Evolutionary conservation across 2,888 invertebrate species (phyloP), one percentile per base, ranked within the genome.

Genomic region (Uloborus plumipes): DNA sequence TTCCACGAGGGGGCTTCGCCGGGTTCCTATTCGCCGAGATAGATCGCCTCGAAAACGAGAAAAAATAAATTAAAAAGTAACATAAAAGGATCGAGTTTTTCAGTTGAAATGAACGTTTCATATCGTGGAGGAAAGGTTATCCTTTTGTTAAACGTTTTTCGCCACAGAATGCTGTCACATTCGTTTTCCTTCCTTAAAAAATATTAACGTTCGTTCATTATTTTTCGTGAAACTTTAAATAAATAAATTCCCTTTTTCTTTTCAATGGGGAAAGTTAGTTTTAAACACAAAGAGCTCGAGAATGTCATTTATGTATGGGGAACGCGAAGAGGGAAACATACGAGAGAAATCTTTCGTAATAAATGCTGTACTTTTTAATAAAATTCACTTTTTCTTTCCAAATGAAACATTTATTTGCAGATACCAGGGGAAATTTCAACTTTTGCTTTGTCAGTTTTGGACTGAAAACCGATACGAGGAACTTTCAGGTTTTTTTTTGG

Each of bases 71-170:
- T 39, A 39, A 31, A 62, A 59, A 59, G 20, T 59, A 26, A 31
- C 58, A 58, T 58, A 51, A 67, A 69, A 20, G 22, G 22, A 66
- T 69, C 15, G 58, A 49, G 55, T 22, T 71, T 71, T 59, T 71
- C 61, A 20, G 47, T 14, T 26, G 18, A 22, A 31, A 14, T 26
- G 61, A 62, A 47, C 18, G 31, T 69, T 58, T 55, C 20, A 71
- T 71, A 71, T 71, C 71, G 59, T 18, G 58, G n/a, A 39, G 16
- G 61, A 71, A 61, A 50, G 20, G 55, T 61, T 51, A 65, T 49
- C 70, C 80, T 81, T 81, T 81, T 81, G 80, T 81, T 72, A 18
- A 65, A 18, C 70, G 31, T 62, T 62, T 75, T 70, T 74, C 49
- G 50, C 55, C 49, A 59, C 50, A 81, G 74, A 81, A 81, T 74